Percentiles rank a stretch among this genome's conserved stretches.
These are phyloP conservation scores for Hipparchia sbordonii DNA, from an alignment of 2,888 invertebrate genomes.

Conservation along the genomic window DNA sequence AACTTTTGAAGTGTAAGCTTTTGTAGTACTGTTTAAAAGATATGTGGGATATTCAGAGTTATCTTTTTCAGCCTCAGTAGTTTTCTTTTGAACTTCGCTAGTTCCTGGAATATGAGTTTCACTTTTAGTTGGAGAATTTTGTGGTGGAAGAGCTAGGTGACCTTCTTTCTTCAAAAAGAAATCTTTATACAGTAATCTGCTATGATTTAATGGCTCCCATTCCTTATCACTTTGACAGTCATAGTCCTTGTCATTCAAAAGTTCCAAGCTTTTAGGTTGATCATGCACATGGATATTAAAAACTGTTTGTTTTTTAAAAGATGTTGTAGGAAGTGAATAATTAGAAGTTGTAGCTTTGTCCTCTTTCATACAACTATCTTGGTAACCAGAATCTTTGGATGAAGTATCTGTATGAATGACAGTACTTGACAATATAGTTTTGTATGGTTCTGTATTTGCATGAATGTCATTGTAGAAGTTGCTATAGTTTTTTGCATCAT, in stretches of 20 bases:
- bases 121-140: constrained; percentile 65
- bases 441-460: constrained; percentile 52
- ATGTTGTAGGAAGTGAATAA: constrained; percentile 64
- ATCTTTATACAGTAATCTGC: constrained; percentile 75
- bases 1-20: constrained; percentile 78
- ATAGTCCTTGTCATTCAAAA: constrained; percentile 58
- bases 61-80: constrained; percentile 49
- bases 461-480: constrained; percentile 72
- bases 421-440: constrained; percentile 63
- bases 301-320: constrained; percentile 53
- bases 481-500: constrained; percentile 63
- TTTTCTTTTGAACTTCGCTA: constrained; percentile 48
- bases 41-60: constrained; percentile 71
- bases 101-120: constrained; percentile 46
- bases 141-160: constrained; percentile 64
- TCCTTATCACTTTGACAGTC: constrained; percentile 56
- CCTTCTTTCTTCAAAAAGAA: constrained; percentile 75
- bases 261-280: constrained; percentile 66
- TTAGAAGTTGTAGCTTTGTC: constrained; percentile 60
- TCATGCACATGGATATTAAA: constrained; percentile 51
- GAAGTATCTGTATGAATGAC: constrained; percentile 65
- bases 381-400: constrained; percentile 76
- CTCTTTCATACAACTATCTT: constrained; percentile 67
- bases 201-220: constrained; percentile 74
- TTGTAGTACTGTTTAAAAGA: constrained; percentile 71